Conservation (phyloP, 2,797 vertebrate species). For the Botia almorhae region DNA sequence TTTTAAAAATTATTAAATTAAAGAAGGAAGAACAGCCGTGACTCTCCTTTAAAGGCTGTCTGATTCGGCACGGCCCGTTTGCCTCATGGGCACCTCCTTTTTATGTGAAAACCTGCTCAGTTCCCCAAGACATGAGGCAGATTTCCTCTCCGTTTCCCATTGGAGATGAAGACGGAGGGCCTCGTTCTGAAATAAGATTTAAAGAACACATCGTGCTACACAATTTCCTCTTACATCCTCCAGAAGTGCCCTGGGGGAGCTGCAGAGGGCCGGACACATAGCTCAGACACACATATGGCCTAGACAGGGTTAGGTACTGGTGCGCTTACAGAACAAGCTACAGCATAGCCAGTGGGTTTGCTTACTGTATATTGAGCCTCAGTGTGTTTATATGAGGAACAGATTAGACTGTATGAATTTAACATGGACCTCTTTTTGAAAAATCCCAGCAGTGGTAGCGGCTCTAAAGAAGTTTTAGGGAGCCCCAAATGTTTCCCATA, state of each 20-base stretch:
- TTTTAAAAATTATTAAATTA: constrained; percentile 24
- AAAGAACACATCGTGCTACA: constrained; percentile 70
- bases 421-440: constrained; percentile 34
- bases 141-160: constrained; percentile 72
- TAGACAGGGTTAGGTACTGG: constrained; percentile 9
- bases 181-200: constrained; percentile 76
- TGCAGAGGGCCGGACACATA: constrained; percentile 40
- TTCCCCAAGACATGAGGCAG: constrained; percentile 73
- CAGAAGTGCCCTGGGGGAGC: constrained; percentile 34
- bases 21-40: constrained; percentile 22
- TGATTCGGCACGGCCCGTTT: constrained; percentile 72
- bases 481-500: constrained; percentile 22
- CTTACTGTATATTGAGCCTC: constrained; percentile 22
- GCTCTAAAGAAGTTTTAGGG: background rate
- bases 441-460: constrained; percentile 12
- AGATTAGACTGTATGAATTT: constrained; percentile 36
- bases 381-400: constrained; percentile 23
- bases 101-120: constrained; percentile 55
- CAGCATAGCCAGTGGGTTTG: constrained; percentile 18
- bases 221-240: constrained; percentile 75
- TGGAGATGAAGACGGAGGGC: constrained; percentile 65
- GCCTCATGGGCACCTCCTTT: constrained; percentile 48
- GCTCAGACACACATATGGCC: constrained; percentile 46
- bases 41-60: constrained; percentile 63
- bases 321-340: constrained; percentile 2